Conservation (phyloP, 2,113 vertebrate genomes). For the Rhabdornis inornatus region DNA sequence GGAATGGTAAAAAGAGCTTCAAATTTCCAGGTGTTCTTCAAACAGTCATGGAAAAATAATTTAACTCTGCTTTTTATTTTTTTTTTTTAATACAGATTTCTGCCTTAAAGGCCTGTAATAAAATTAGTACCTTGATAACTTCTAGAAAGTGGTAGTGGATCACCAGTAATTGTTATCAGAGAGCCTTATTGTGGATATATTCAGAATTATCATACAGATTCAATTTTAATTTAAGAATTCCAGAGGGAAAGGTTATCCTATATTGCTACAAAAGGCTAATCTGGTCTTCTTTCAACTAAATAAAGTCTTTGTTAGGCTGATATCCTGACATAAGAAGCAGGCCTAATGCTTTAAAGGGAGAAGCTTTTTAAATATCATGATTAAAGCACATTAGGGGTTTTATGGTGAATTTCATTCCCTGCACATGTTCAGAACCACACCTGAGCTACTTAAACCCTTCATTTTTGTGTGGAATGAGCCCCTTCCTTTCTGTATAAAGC, state of each 20-base stretch:
- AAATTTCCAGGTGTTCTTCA: not conserved
- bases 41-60: not conserved
- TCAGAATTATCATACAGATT: not conserved
- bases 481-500: not conserved
- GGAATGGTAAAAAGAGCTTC: not conserved
- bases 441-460: not conserved
- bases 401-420: not conserved
- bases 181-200: not conserved
- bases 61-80: not conserved
- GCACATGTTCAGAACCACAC: not conserved
- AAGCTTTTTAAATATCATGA: not conserved
- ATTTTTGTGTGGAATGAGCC: not conserved
- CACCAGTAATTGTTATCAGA: not conserved
- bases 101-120: not conserved
- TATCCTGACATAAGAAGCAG: not conserved
- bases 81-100: not conserved
- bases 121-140: not conserved
- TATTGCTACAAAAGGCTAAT: not conserved
- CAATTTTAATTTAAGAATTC: not conserved
- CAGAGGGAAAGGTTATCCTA: not conserved
- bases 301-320: not conserved
- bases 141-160: not conserved
- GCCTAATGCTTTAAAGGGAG: not conserved
- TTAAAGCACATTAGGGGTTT: not conserved
- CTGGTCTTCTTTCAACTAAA: not conserved